phyloP scores from a whole-genome alignment of 2,113 vertebrate species.

The Passer montanus region DNA sequence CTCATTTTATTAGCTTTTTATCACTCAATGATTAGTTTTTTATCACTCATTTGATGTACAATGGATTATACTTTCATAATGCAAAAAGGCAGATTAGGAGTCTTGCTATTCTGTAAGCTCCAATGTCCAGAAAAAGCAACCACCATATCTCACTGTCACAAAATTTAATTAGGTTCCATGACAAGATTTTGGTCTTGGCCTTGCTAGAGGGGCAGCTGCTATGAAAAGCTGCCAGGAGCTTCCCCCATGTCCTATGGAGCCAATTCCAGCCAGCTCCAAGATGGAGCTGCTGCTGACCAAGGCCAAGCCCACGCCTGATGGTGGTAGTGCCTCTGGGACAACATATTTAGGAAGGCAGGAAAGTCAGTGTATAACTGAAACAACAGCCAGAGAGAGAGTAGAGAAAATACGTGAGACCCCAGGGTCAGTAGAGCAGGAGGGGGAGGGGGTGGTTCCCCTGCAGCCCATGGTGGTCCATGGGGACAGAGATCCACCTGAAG shows the following conservation, averaged over 20 bases:
- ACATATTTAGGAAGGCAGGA: neutral
- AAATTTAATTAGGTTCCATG: too few relatives aligned
- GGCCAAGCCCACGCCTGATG: too few relatives aligned
- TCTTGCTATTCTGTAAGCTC: too few relatives aligned
- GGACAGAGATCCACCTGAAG: neutral
- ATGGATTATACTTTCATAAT: neutral
- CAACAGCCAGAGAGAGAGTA: neutral
- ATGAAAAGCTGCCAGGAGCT: too few relatives aligned
- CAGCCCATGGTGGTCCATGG: fast-evolving
- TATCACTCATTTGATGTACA: neutral
- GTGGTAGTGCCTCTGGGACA: too few relatives aligned
- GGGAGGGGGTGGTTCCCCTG: neutral
- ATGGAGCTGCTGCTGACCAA: too few relatives aligned
- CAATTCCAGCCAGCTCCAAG: too few relatives aligned
- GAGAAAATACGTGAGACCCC: neutral
- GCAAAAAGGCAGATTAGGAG: neutral
- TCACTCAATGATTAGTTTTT: neutral
- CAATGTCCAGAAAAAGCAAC: too few relatives aligned
- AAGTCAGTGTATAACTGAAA: neutral
- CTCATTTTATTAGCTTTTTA: neutral
- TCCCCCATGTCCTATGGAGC: too few relatives aligned
- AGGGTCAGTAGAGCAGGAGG: neutral
- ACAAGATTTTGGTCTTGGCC: too few relatives aligned
- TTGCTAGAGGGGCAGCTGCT: too few relatives aligned
- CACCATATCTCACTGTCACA: too few relatives aligned